Evolutionary conservation across 2,888 invertebrate species (phyloP).

Genomic region (Terebella lapidaria): DNA sequence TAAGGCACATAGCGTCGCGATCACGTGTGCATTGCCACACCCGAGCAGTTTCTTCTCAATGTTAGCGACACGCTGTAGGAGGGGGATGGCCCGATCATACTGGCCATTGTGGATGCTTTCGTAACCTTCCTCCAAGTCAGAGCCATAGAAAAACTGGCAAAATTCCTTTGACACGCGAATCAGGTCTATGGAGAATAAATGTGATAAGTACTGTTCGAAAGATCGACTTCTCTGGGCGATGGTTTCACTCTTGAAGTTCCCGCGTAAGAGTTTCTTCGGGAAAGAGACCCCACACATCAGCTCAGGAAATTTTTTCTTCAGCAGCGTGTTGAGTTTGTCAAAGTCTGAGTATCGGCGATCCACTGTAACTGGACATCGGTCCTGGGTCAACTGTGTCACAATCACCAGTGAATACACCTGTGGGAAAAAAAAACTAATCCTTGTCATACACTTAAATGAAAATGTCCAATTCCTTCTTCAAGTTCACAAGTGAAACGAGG

Average conservation of each 20-base stretch:
- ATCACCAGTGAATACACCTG: conserved; percentile 41
- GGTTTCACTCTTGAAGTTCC: conserved; percentile 52
- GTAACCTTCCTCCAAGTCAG: conserved; percentile 41
- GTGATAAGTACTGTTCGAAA: conserved; percentile 52
- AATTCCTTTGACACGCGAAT: conserved; percentile 45
- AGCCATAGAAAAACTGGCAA: conserved; percentile 44
- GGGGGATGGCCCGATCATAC: conserved; percentile 39
- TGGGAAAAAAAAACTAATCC: conserved; percentile 5
- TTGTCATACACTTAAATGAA: too few species aligned
- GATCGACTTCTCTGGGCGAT: conserved; percentile 49
- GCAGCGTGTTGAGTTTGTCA: conserved; percentile 39
- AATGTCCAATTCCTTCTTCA: too few species aligned
- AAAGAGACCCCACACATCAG: conserved; percentile 46
- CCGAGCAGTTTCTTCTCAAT: conserved; percentile 48
- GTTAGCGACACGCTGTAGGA: conserved; percentile 43
- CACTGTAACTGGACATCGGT: conserved; percentile 41
- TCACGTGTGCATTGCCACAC: conserved; percentile 32
- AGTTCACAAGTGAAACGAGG: too few species aligned
- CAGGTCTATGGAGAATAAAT: conserved; percentile 43
- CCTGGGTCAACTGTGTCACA: conserved; percentile 32
- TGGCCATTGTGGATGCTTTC: conserved; percentile 33
- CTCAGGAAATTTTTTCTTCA: conserved; percentile 39
- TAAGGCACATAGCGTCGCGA: conserved; percentile 43
- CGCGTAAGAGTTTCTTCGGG: conserved; percentile 50
- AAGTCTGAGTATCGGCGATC: conserved; percentile 53